Conservation (phyloP, 2,888 invertebrate species). For the Amblyteles armatorius region DNA sequence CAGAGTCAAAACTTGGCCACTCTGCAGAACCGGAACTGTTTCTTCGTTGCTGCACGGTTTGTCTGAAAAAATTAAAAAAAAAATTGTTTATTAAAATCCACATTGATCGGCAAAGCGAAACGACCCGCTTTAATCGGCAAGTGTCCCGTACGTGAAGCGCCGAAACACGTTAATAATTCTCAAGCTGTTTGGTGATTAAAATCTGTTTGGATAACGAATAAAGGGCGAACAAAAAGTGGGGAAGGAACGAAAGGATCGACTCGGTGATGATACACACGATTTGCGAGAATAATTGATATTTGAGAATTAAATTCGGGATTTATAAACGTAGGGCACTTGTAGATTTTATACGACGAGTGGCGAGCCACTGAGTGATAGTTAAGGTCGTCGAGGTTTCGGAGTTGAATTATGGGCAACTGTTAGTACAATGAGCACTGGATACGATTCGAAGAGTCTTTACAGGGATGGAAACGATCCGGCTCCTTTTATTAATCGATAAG, state of each 20-base stretch:
- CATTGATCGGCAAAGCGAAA: background rate
- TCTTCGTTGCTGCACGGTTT: background rate
- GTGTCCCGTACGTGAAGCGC: background rate
- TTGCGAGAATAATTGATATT: conserved; percentile 52
- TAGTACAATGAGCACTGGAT: conserved; percentile 77
- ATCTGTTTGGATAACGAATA: conserved; percentile 3
- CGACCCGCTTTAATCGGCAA: background rate
- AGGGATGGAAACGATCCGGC: conserved; percentile 71
- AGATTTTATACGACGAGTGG: conserved; percentile 76
- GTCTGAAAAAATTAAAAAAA: background rate
- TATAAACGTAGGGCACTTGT: conserved; percentile 63
- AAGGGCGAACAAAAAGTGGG: background rate
- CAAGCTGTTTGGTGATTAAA: conserved; percentile 1
- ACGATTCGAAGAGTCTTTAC: conserved; percentile 71
- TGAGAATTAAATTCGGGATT: conserved; percentile 37
- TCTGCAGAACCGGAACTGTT: background rate
- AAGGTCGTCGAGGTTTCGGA: conserved; percentile 49
- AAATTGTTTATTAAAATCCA: background rate
- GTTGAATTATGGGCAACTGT: conserved; percentile 72
- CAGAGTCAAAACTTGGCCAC: background rate
- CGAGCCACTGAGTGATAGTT: conserved; percentile 65
- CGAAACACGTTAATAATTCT: background rate
- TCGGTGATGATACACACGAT: conserved; percentile 40
- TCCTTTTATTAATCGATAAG: conserved; percentile 73
- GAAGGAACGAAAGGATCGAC: conserved; percentile 1